Evolutionary conservation across 1,140 invertebrate genomes (phyloP), one percentile per base, ranked within the genome.

Genomic region (Vollenhovia emeryi): DNA sequence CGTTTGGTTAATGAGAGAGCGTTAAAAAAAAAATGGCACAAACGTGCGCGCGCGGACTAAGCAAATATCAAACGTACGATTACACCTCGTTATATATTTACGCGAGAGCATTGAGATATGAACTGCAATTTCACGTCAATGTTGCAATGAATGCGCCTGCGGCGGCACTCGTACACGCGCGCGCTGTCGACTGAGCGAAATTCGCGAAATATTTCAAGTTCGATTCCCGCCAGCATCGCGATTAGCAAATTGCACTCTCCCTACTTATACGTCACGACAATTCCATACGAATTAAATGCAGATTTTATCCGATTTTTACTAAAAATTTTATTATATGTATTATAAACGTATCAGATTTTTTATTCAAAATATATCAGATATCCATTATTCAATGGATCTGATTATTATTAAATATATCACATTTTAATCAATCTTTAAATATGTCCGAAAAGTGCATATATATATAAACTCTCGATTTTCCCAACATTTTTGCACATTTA

Each of bases 201-300:
- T 82, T 82, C 40, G 18, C 11, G 80, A 36, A 83, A 84, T 84
- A 84, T 84, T 84, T 84, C 48, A 82, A 82, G 66, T 82, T 82
- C 71, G 57, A 40, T 60, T 84, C 71, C 13, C 43, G 18, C 18
- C 43, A 60, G 27, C 36, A 30, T 43, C 50, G 66, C 18, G 69
- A 84, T 84, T 84, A 76, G 21, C 71, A 50, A 84, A 84, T 84
- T 84, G 57, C 21, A 40, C 8, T 21, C 69, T 33, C 43, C 11
- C 45, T 71, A 80, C 50, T 82, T 80, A 55, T 57, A 21, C 7
- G 33, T 80, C 62, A 80, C 11, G 36, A 13, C 15, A 68, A 55
- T 52, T 27, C 21, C 24, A 55, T 27, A 11, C 24, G 55, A 82
- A 82, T 40, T 21, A 18, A 45, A 48, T 64, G 18, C 24, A 30